Base-by-base conservation (phyloP, 1,140 invertebrate species). In the Anadara kagoshimensis region DNA sequence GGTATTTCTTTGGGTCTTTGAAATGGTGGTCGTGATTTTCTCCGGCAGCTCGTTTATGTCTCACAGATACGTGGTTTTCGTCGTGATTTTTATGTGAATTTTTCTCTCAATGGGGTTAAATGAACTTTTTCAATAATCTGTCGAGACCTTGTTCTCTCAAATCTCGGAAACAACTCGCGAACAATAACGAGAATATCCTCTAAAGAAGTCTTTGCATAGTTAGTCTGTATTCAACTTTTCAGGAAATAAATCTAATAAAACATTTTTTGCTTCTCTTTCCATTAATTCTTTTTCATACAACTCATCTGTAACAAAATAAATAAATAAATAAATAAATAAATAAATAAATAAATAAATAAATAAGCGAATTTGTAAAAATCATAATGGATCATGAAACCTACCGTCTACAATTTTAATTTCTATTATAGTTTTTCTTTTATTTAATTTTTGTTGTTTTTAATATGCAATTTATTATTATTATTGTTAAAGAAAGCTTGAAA, bases 301-400 rank as follows among this genome's bases (percentile, higher is more conserved):
- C 62, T 85, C 82, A 74, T 85, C 85, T 87, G 75, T 22, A 78
- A n/a, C n/a, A n/a, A n/a, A n/a, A n/a, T n/a, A n/a, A n/a, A n/a
- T n/a, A n/a, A n/a, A n/a, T n/a, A n/a, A n/a, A n/a, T n/a, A n/a
- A n/a, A n/a, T n/a, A n/a, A n/a, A n/a, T n/a, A n/a, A n/a, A n/a
- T n/a, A n/a, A n/a, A n/a, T n/a, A n/a, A n/a, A n/a, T n/a, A n/a
- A n/a, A n/a, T n/a, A n/a, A n/a, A n/a, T n/a, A n/a, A n/a, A n/a
- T n/a, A n/a, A n/a, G n/a, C n/a, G n/a, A n/a, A n/a, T n/a, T n/a
- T n/a, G n/a, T n/a, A n/a, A n/a, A n/a, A n/a, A n/a, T n/a, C n/a
- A n/a, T n/a, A n/a, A n/a, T n/a, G n/a, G n/a, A n/a, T n/a, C n/a
- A n/a, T n/a, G n/a, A n/a, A n/a, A n/a, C n/a, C n/a, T n/a, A n/a